A percentile compares a stretch with the other conserved stretches of the same genome.
Evolutionary conservation across 2,797 vertebrate genomes (phyloP).

Genomic region (Poeciliopsis turneri): DNA sequence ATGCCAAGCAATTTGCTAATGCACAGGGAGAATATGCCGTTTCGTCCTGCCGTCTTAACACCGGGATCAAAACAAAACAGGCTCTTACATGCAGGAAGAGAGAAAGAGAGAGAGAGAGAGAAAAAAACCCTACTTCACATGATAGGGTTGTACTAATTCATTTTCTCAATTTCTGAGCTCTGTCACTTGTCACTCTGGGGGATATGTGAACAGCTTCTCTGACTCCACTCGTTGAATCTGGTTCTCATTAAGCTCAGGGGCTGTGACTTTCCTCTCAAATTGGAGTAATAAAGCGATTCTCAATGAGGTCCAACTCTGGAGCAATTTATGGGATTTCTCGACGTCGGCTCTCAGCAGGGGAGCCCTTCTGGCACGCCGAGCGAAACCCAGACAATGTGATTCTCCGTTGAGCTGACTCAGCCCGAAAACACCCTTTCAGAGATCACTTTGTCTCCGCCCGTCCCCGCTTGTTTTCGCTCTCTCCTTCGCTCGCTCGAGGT

Average conservation of each 20-base stretch:
- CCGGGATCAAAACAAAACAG: slow-evolving; percentile 1
- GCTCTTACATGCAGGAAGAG: slow-evolving; percentile 16
- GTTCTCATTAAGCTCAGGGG: slow-evolving; percentile 51
- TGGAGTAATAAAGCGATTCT: slow-evolving; percentile 48
- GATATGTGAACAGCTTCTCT: slow-evolving; percentile 28
- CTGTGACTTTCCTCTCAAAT: slow-evolving; percentile 45
- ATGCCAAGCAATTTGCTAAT: neutral
- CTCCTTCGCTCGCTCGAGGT: neutral
- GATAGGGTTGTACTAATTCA: slow-evolving; percentile 46
- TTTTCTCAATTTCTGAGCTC: slow-evolving; percentile 42
- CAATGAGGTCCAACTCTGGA: slow-evolving; percentile 43
- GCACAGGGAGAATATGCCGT: neutral
- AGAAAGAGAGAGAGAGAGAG: neutral
- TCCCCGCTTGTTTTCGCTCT: neutral
- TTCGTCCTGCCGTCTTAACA: neutral
- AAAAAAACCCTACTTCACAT: neutral
- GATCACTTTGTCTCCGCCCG: neutral
- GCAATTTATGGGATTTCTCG: slow-evolving; percentile 42
- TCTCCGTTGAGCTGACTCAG: slow-evolving; percentile 24
- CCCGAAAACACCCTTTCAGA: neutral
- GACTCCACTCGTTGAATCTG: slow-evolving; percentile 36
- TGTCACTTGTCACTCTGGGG: slow-evolving; percentile 56
- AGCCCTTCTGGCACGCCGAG: slow-evolving; percentile 35
- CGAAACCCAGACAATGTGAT: slow-evolving; percentile 15
- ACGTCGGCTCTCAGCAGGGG: slow-evolving; percentile 44